Conservation (phyloP, 2,888 invertebrate species). For the Limnephilus lunatus region DNA sequence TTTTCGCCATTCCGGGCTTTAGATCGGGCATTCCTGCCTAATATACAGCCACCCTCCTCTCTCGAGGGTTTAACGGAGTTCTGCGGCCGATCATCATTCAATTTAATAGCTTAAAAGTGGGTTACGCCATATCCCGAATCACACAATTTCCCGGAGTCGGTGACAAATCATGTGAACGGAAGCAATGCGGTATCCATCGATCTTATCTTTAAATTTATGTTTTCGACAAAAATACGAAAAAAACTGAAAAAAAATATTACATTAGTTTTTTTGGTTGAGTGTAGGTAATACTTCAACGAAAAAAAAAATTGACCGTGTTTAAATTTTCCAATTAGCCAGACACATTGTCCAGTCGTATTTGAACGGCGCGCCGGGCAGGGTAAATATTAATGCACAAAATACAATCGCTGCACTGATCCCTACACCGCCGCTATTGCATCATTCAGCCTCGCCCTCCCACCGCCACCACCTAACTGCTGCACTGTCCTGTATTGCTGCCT, state of each 20-base stretch:
- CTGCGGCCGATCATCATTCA: conserved; percentile 33
- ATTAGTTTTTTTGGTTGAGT: not conserved
- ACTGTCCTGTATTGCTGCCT: not conserved
- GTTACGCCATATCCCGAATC: conserved; percentile 18
- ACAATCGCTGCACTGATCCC: conserved; percentile 37
- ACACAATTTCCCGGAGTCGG: conserved; percentile 5
- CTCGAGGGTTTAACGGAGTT: conserved; percentile 32
- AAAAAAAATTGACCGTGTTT: not conserved
- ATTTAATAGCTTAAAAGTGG: conserved; percentile 37
- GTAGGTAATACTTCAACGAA: not conserved
- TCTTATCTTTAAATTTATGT: not conserved
- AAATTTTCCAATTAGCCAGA: conserved; percentile 27
- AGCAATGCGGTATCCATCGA: not conserved
- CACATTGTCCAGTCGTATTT: conserved; percentile 4
- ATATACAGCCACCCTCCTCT: conserved; percentile 24
- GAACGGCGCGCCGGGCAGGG: conserved; percentile 12
- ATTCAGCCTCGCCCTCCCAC: not conserved
- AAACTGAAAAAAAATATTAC: not conserved
- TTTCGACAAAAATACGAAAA: not conserved
- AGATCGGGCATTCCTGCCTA: conserved; percentile 31
- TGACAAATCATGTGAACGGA: conserved; percentile 11
- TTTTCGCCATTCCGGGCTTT: not conserved
- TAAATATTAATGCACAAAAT: conserved; percentile 28
- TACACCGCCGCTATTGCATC: conserved; percentile 30
- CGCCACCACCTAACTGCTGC: not conserved